phyloP scores from a whole-genome alignment of 2,797 vertebrate genomes.

The Pipistrellus nathusii region DNA sequence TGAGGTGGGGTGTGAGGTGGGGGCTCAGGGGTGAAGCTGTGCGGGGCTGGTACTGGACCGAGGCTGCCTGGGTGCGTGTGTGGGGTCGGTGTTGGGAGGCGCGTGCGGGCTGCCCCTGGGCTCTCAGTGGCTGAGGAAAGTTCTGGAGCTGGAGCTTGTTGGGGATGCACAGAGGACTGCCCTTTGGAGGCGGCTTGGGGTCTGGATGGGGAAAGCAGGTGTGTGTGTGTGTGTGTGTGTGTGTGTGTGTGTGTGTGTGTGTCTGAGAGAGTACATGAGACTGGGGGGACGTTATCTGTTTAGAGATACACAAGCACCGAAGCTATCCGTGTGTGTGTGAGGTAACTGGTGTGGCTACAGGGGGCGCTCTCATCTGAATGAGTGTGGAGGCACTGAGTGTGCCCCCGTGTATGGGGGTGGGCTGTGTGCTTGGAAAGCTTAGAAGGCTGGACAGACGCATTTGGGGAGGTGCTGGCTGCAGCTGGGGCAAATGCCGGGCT shows the following conservation, averaged over 20 bases:
- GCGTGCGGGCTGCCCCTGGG: neutral
- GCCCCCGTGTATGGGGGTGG: neutral
- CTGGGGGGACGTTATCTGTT: neutral
- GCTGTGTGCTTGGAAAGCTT: neutral
- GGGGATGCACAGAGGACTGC: neutral
- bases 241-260: no score
- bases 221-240: no score
- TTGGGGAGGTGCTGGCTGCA: neutral
- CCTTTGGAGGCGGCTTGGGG: neutral
- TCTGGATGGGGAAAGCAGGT: neutral
- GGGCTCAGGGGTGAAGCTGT: neutral
- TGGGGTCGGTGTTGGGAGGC: neutral
- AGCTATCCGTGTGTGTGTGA: neutral
- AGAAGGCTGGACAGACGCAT: neutral
- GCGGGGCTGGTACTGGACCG: neutral
- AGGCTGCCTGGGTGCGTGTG: neutral
- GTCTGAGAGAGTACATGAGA: neutral
- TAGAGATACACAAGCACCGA: neutral
- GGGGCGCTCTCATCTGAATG: neutral
- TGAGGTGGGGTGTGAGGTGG: neutral
- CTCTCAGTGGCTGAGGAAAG: constrained; percentile 38
- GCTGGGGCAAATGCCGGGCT: neutral
- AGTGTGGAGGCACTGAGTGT: neutral
- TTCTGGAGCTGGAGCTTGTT: neutral
- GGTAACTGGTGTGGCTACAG: neutral